Evolutionary conservation across 2,888 invertebrate species (phyloP), one percentile per base, ranked within the genome.

Genomic region (Eumerus sabulonum): DNA sequence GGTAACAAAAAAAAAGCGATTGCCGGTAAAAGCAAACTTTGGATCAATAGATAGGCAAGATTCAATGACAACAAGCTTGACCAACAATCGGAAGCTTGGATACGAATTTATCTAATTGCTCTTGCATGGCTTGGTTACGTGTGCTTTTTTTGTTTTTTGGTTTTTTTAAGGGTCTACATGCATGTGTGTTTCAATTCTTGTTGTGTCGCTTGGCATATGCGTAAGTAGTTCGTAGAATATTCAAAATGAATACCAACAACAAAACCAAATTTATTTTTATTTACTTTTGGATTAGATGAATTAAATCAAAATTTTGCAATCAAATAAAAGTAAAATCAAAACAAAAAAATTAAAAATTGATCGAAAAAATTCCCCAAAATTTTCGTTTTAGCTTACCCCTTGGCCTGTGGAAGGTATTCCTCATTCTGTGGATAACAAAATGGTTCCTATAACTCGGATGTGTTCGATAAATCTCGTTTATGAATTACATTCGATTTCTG

Each of bases 351-450:
- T 45, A 38, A 54, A 56, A 64, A 68, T 74, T 79, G 68, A 79
- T 79, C 64, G 40, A 60, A 35, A n/a, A 17, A 9, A 16, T 67
- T 62, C 68, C 50, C 51, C 48, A 38, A 12, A 17, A 40, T 81
- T 82, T 83, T 83, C 85, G 84, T 84, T 86, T 86, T 87, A 88
- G 88, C 84, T 64, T 85, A 70, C 84, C 82, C 77, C 67, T 85
- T 67, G 82, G 84, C 76, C 84, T 87, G 57, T 85, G 87, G 84
- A 82, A 86, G 84, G 83, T 86, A 76, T 68, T 86, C 76, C 82
- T 84, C 45, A 71, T 86, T 62, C 63, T 85, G 45, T 87, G 87
- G 86, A 84, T 87, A 71, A 83, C 84, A 66, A 77, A 82, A 13
- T 84, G 84, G 84, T 83, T 82, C 66, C 54, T 82, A 56, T 82